Evolutionary conservation across 2,888 invertebrate species (phyloP).

Genomic region (Synanthedon formicaeformis): DNA sequence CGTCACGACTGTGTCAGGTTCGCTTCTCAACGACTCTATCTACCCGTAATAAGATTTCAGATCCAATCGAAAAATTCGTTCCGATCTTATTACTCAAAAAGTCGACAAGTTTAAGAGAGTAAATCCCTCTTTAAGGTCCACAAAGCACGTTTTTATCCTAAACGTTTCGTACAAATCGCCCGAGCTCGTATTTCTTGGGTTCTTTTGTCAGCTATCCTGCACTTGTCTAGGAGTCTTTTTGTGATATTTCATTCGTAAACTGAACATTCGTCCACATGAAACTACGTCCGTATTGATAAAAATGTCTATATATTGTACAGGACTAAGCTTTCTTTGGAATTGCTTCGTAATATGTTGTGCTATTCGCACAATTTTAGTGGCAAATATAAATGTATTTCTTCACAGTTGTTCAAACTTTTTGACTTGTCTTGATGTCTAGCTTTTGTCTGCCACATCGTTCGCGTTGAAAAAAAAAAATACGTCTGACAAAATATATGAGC

Average conservation of each 20-base stretch:
- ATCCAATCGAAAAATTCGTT: neutral
- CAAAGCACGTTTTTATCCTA: slow-evolving; percentile 39
- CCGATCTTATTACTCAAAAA: slow-evolving; percentile 10
- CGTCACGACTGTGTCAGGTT: neutral
- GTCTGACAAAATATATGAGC: too few species aligned
- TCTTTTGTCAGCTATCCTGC: slow-evolving; percentile 44
- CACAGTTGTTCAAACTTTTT: too few species aligned
- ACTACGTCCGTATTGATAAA: neutral
- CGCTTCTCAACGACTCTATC: neutral
- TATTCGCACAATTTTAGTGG: too few species aligned
- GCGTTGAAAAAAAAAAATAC: too few species aligned
- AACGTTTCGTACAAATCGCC: slow-evolving; percentile 40
- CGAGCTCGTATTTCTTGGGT: slow-evolving; percentile 26
- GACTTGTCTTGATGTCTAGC: too few species aligned
- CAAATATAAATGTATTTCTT: too few species aligned
- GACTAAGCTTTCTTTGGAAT: too few species aligned
- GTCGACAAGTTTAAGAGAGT: slow-evolving; percentile 26
- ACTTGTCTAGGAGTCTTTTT: slow-evolving; percentile 28
- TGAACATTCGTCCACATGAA: slow-evolving; percentile 13
- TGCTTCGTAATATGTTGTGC: too few species aligned
- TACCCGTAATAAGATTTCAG: neutral
- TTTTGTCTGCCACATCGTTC: too few species aligned
- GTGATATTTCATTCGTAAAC: slow-evolving; percentile 27
- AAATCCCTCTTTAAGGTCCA: slow-evolving; percentile 33
- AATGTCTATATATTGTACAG: neutral